Percentiles rank a stretch among this genome's conserved stretches.
These are phyloP conservation scores for Carcharodon carcharias DNA, from an alignment of 2,797 vertebrate genomes.

Conservation along the genomic window DNA sequence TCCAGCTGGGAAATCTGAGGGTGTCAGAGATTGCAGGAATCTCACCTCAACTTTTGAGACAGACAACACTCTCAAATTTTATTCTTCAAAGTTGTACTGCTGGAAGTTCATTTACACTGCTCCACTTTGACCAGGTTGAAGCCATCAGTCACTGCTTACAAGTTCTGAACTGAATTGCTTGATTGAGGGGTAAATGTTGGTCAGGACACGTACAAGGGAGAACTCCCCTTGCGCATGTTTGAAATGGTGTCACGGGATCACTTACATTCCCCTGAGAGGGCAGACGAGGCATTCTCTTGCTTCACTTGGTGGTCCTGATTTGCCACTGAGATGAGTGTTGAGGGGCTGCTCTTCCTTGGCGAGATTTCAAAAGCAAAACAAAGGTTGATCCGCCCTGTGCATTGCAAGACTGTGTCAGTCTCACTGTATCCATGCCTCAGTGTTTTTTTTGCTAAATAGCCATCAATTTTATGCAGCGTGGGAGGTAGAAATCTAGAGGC, in stretches of 20 bases:
- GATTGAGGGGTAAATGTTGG: too few relatives aligned
- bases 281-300: too few relatives aligned
- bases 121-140: too few relatives aligned
- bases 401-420: not conserved
- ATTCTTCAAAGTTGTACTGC: not conserved
- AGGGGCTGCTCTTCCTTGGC: too few relatives aligned
- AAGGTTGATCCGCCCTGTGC: not conserved
- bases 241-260: too few relatives aligned
- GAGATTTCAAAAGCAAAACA: not conserved
- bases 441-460: too few relatives aligned
- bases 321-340: not conserved
- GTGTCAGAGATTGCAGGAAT: not conserved
- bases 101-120: not conserved
- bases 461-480: too few relatives aligned
- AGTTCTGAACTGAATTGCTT: not conserved
- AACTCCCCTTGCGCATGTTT: too few relatives aligned
- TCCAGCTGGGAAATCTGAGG: not conserved
- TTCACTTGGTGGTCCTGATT: not conserved
- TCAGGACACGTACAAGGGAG: too few relatives aligned
- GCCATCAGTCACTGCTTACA: not conserved
- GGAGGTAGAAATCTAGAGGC: too few relatives aligned
- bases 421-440: too few relatives aligned
- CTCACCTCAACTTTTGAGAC: not conserved
- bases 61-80: not conserved
- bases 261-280: too few relatives aligned